Percentiles rank a stretch among this genome's conserved stretches.
Conservation (phyloP, 2,797 vertebrate species). For the Spinibarbus caldwelli region DNA sequence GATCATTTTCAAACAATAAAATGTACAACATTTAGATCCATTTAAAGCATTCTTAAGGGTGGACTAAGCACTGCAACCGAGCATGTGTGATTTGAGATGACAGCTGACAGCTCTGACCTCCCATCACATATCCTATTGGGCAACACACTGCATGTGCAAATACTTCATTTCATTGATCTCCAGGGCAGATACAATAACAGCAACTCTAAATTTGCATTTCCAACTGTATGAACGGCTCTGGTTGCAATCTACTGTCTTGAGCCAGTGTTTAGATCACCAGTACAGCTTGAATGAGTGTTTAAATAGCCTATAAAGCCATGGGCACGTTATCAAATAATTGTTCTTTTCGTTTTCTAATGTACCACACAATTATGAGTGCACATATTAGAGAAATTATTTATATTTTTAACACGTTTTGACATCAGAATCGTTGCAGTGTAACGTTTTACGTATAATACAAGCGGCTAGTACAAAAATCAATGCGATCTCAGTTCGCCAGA, state of each 20-base stretch:
- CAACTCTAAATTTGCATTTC: background rate
- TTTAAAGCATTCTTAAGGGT: background rate
- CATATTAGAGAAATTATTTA: too few relatives aligned
- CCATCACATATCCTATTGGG: background rate
- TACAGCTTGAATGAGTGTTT: background rate
- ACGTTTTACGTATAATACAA: background rate
- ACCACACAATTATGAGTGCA: background rate
- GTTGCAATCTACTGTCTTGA: background rate
- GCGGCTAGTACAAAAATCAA: background rate
- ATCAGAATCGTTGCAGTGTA: too few relatives aligned
- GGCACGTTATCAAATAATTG: background rate
- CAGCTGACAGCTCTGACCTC: slow-evolving; percentile 4
- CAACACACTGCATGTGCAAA: background rate
- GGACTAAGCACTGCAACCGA: background rate
- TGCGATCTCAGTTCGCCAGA: background rate
- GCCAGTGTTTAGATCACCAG: background rate
- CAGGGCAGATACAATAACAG: background rate
- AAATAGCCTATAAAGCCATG: background rate
- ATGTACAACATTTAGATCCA: background rate
- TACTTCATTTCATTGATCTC: background rate
- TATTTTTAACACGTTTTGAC: too few relatives aligned
- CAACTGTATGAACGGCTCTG: background rate
- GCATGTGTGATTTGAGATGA: background rate
- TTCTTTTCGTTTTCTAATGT: background rate
- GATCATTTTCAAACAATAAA: background rate